Conservation (phyloP, 23 tunicate genomes). For the Halocynthia aurantium region DNA sequence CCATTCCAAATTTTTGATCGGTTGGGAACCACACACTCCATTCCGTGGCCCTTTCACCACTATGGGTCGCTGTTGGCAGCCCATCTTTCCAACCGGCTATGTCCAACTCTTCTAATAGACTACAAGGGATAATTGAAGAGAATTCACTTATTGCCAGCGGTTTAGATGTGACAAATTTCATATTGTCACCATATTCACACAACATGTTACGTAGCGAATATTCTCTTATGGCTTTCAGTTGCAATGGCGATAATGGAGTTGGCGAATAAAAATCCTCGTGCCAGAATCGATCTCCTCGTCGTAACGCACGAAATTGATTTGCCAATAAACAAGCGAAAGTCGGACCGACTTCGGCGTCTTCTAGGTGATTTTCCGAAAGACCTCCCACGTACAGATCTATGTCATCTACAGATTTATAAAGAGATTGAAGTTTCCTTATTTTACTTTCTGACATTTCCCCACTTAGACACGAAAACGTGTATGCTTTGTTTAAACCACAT, state of each 20-base stretch:
- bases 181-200: constrained; percentile 7
- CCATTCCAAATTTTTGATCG: constrained; percentile 16
- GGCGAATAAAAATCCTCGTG: constrained; percentile 33
- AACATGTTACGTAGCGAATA: constrained; percentile 1
- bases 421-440: constrained; percentile 1
- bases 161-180: constrained; percentile 4
- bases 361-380: constrained; percentile 44
- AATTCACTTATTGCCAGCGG: neutral
- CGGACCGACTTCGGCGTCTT: constrained; percentile 60
- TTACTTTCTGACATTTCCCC: constrained; percentile 28
- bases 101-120: too few relatives aligned
- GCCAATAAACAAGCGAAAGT: constrained; percentile 68
- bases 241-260: constrained; percentile 12
- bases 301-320: constrained; percentile 49
- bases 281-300: constrained; percentile 69
- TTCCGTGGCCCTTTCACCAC: constrained; percentile 13
- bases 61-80: neutral
- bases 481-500: constrained; percentile 52
- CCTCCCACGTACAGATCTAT: constrained; percentile 76
- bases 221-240: constrained; percentile 11
- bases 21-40: constrained; percentile 87
- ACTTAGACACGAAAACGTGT: constrained; percentile 22
- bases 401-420: constrained; percentile 51
- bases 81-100: too few relatives aligned
- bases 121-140: too few relatives aligned